Percentiles rank a stretch among this genome's conserved stretches.
These are phyloP conservation scores for Cyprinella venusta DNA, from an alignment of 2,797 vertebrate species.

Conservation along the genomic window DNA sequence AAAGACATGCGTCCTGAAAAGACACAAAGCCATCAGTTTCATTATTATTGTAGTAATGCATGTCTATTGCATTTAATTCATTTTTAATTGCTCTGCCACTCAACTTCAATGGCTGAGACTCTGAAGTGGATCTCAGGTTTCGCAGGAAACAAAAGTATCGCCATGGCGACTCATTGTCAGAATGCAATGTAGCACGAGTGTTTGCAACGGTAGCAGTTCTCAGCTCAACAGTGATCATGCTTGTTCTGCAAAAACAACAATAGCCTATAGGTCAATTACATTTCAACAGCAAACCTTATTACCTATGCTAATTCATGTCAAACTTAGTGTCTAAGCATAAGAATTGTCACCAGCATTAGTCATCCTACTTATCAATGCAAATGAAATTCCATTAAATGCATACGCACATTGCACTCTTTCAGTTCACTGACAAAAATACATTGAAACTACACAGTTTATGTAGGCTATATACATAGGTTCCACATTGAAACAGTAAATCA, in stretches of 20 bases:
- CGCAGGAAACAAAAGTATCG: slow-evolving; percentile 41
- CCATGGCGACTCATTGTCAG: slow-evolving; percentile 51
- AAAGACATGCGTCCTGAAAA: not conserved
- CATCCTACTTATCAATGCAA: not conserved
- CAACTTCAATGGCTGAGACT: slow-evolving; percentile 37
- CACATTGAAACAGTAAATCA: too few species aligned
- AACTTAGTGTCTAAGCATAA: not conserved
- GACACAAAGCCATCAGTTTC: slow-evolving; percentile 9
- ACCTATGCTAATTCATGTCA: not conserved
- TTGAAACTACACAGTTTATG: too few species aligned
- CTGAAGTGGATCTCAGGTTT: slow-evolving; percentile 57
- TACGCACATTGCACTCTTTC: not conserved
- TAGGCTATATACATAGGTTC: too few species aligned
- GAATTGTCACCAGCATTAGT: not conserved
- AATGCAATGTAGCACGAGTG: not conserved
- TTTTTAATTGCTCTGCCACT: slow-evolving; percentile 56
- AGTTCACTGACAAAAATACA: not conserved
- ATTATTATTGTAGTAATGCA: slow-evolving; percentile 21
- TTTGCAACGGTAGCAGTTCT: slow-evolving; percentile 4
- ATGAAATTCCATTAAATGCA: not conserved
- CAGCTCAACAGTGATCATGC: not conserved
- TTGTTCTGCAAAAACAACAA: not conserved
- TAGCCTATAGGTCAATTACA: not conserved
- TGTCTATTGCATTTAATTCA: slow-evolving; percentile 50
- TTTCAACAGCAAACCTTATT: not conserved